A percentile compares a stretch with the other conserved stretches of the same genome.
These are phyloP conservation scores for Apantesis nais DNA, from an alignment of 2,888 invertebrate genomes.

Conservation along the genomic window DNA sequence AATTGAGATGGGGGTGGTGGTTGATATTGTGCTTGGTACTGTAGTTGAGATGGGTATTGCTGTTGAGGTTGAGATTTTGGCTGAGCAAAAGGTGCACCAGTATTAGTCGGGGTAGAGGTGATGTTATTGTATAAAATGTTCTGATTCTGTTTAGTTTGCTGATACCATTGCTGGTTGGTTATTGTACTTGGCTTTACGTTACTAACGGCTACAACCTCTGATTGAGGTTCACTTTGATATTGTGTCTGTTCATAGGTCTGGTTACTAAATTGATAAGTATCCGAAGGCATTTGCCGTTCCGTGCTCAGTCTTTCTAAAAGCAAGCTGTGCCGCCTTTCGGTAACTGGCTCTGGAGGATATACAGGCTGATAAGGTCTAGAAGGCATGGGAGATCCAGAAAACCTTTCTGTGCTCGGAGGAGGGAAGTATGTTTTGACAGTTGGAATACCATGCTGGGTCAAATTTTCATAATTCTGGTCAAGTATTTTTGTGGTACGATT, in stretches of 20 bases:
- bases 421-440: conserved; percentile 74
- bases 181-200: conserved; percentile 80
- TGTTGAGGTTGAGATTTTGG: conserved; percentile 55
- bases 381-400: conserved; percentile 66
- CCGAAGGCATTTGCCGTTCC: conserved; percentile 75
- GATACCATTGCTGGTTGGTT: conserved; percentile 79
- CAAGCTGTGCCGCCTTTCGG: conserved; percentile 78
- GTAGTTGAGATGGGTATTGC: conserved; percentile 47
- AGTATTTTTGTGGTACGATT: conserved; percentile 78
- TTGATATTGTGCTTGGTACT: conserved; percentile 32
- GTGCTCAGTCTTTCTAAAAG: conserved; percentile 76
- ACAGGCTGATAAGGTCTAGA: conserved; percentile 69
- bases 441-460: conserved; percentile 68
- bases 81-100: conserved; percentile 50
- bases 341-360: conserved; percentile 63
- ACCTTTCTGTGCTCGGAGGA: conserved; percentile 69
- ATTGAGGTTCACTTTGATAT: conserved; percentile 73
- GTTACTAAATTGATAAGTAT: conserved; percentile 71
- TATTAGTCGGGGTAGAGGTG: conserved; percentile 48
- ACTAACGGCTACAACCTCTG: conserved; percentile 75
- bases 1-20: conserved; percentile 41
- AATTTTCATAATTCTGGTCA: conserved; percentile 72
- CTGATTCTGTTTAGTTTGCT: conserved; percentile 68
- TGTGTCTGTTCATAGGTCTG: conserved; percentile 68
- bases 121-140: conserved; percentile 66